Conservation (phyloP, 1,140 invertebrate species). For the Bombyx mandarina region DNA sequence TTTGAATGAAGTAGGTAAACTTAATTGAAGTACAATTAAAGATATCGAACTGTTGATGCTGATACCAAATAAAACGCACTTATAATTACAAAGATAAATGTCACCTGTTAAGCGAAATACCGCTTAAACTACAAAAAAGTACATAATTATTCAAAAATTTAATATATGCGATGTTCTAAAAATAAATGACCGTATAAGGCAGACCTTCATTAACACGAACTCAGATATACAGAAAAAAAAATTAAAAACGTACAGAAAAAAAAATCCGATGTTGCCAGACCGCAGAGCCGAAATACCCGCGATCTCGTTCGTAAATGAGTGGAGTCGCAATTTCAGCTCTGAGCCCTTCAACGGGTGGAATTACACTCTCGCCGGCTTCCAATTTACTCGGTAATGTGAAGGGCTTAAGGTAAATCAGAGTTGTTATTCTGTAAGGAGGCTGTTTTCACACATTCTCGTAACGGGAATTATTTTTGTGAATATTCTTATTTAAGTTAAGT, state of each 20-base stretch:
- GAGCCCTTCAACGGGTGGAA: conserved; percentile 18
- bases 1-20: too few species aligned
- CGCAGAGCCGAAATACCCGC: conserved; percentile 4
- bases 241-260: too few species aligned
- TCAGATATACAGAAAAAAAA: not conserved
- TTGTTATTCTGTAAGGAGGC: conserved; percentile 29
- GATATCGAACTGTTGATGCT: too few species aligned
- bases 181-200: not conserved
- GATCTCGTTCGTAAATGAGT: conserved; percentile 6
- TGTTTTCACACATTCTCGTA: conserved; percentile 14
- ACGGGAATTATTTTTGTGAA: conserved; percentile 5
- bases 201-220: not conserved
- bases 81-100: too few species aligned
- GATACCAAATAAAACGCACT: too few species aligned
- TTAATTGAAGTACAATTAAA: too few species aligned
- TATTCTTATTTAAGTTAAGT: not conserved
- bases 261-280: not conserved
- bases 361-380: conserved; percentile 23
- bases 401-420: conserved; percentile 38
- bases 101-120: too few species aligned
- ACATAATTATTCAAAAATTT: not conserved
- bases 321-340: conserved; percentile 3
- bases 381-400: conserved; percentile 42
- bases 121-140: not conserved
- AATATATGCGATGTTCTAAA: not conserved